Evolutionary conservation across 2,888 invertebrate genomes (phyloP).

Genomic region (Amblyjoppa fuscipennis): DNA sequence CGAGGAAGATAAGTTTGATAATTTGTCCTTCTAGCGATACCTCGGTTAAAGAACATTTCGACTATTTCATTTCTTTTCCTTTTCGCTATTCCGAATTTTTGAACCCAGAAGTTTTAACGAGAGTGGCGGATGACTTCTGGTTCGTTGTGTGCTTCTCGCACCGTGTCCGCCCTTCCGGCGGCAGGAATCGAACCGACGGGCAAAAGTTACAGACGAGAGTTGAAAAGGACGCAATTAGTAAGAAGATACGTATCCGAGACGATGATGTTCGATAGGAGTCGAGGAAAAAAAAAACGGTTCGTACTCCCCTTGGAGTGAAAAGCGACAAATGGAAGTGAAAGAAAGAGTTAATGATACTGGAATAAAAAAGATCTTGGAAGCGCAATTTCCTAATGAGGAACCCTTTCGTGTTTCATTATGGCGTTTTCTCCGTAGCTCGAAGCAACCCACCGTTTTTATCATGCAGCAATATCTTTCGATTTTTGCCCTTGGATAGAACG

Average conservation of each 20-base stretch:
- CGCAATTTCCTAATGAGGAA: slow-evolving; percentile 4
- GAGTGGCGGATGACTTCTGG: slow-evolving; percentile 15
- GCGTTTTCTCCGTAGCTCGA: not conserved
- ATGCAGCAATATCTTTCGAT: not conserved
- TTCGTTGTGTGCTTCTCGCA: slow-evolving; percentile 10
- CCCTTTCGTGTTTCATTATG: not conserved
- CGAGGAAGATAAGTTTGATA: not conserved
- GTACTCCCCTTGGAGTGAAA: slow-evolving; percentile 9
- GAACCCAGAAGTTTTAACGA: slow-evolving; percentile 41
- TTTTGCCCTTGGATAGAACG: not conserved
- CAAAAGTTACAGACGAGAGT: slow-evolving; percentile 37
- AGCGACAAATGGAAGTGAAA: slow-evolving; percentile 11
- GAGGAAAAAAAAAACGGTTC: slow-evolving; percentile 19
- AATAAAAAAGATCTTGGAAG: not conserved
- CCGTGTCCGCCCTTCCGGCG: not conserved
- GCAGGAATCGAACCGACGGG: slow-evolving; percentile 3
- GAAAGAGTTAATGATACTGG: slow-evolving; percentile 4
- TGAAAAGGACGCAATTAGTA: slow-evolving; percentile 44
- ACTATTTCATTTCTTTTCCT: not conserved
- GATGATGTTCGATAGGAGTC: slow-evolving; percentile 30
- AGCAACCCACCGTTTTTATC: not conserved
- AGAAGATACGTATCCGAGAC: slow-evolving; percentile 36
- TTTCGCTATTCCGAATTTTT: slow-evolving; percentile 16
- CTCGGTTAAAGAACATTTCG: slow-evolving; percentile 10
- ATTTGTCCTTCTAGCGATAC: slow-evolving; percentile 12